Evolutionary conservation across 92 coral and sea anemone species (phyloP).

Genomic region (Umimayanthus kanabou): DNA sequence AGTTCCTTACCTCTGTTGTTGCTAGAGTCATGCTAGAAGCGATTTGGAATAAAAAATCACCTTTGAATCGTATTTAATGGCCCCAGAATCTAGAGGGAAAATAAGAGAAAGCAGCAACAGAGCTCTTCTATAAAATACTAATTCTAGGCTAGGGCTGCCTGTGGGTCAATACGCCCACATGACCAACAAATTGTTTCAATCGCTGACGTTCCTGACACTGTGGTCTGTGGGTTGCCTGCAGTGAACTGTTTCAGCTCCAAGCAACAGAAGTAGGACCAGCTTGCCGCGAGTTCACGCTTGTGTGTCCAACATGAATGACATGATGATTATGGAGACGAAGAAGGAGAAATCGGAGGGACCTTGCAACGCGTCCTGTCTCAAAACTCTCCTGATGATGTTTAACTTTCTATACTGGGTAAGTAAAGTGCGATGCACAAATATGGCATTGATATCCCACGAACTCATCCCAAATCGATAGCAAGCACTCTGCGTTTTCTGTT

Average conservation of each 20-base stretch:
- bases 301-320: background rate
- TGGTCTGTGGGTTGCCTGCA: background rate
- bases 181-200: too few species aligned
- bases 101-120: too few species aligned
- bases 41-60: too few species aligned
- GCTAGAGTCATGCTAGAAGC: too few species aligned
- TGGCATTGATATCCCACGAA: background rate
- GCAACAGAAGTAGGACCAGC: background rate
- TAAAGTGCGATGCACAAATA: constrained; percentile 38
- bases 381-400: constrained; percentile 78
- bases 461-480: background rate
- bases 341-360: constrained; percentile 61
- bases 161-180: too few species aligned
- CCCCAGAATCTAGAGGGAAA: too few species aligned
- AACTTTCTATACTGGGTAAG: constrained; percentile 92
- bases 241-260: background rate
- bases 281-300: background rate
- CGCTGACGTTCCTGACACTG: too few species aligned
- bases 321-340: constrained; percentile 35
- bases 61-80: too few species aligned
- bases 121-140: too few species aligned
- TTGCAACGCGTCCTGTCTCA: constrained; percentile 74
- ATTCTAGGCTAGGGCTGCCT: too few species aligned
- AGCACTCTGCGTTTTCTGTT: background rate
- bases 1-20: too few species aligned